Evolutionary conservation across 2,888 invertebrate genomes (phyloP), one percentile per base, ranked within the genome.

Genomic region (Epiperipatus broadwayi): DNA sequence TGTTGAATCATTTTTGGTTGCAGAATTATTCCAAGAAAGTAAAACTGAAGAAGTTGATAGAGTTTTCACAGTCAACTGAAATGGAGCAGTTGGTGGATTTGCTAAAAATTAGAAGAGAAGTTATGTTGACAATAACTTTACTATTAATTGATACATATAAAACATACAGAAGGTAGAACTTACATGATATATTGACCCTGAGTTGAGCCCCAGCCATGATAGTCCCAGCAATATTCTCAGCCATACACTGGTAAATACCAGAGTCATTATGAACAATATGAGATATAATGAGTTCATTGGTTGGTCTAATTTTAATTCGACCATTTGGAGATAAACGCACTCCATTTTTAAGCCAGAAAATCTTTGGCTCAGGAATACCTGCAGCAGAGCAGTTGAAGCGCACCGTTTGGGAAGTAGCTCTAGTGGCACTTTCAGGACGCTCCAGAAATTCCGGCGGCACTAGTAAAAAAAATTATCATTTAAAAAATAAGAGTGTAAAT

Each of bases 341-440:
- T 1, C 75, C 75, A 50, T 76, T 66, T 54, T 72, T 73, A 52
- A 69, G 68, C 80, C 80, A 81, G 14, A 61, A 61, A 36, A 80
- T 61, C 5, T 43, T 48, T 0, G 79, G 78, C 27, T 57, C 50
- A 0, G 81, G 80, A 44, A 60, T 61, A 0, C 80, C 80, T 0
- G 59, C 55, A 0, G 72, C 72, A 1, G 69, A 66, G 53, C 80
- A 81, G 48, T 70, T 69, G 50, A 78, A 69, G 29, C 73, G 66
- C 2, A 73, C 70, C 1, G 73, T 72, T 57, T 68, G 64, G 2
- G 75, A 73, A 1, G 71, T 61, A 8, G 70, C 66, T 28, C 66
- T 69, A 44, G 67, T 63, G 50, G 68, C 68, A 2, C 73, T 71
- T 16, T 58, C 55, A 10, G 77, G 70, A 1, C 65, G 66, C 31